Evolutionary conservation across 2,888 invertebrate genomes (phyloP), one percentile per base, ranked within the genome.

Genomic region (Tenodera sinensis): DNA sequence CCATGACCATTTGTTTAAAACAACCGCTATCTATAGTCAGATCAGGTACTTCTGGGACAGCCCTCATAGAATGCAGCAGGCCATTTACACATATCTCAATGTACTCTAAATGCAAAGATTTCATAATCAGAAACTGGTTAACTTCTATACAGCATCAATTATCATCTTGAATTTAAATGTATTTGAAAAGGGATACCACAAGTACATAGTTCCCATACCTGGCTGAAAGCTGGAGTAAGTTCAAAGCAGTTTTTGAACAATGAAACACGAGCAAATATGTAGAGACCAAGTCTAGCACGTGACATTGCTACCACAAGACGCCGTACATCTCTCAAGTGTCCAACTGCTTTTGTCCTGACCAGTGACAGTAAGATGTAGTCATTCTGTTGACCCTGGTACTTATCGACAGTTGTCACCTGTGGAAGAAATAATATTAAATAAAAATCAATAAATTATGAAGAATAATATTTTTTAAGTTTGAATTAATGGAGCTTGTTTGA

Each of bases 301-400:
- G 99, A 99, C 96, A 99, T 98, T 6, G 99, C 99, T 6, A 99
- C 99, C 84, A 99, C 97, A 90, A 99, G 95, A 92, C 99, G 97
- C 14, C 99, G 95, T 0, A 99, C 97, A 94, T 99, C 99, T 71
- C 99, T 95, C 91, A 99, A 95, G 94, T 99, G 99, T 82, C 99
- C 99, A n/a, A 99, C 99, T 0, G 98, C 98, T 92, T 97, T 97
- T 0, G 99, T 99, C 90, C 99, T 95, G 30, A 99, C 99, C 85
- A 99, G 94, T 0, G 99, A 99, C 87, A 99, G 95, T 27, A 99
- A 95, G 90, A 99, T 98, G 92, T 98, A 98, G 94, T 99, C 99
- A 93, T 99, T 99, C 94, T 99, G 99, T 92, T 99, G 99, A 89
- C 99, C 99, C 93, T 99, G 99, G 93, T 99, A 99, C 93, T 99